Evolutionary conservation across 2,888 invertebrate genomes (phyloP).

Genomic region (Tipula confusa): DNA sequence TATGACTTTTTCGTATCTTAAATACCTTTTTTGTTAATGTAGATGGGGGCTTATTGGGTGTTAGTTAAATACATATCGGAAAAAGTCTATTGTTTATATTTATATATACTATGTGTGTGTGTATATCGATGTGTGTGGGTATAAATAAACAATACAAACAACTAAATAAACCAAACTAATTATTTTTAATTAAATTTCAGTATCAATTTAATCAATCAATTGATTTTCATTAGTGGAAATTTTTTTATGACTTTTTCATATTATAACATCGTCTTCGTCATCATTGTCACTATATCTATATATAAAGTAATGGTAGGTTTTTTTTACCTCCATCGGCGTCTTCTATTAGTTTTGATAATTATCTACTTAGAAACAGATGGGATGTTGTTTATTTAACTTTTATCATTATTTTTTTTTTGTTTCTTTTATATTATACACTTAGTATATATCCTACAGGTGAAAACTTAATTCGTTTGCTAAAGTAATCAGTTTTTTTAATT

Average conservation of each 20-base stretch:
- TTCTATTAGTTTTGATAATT: background rate
- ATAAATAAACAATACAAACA: background rate
- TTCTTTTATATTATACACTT: background rate
- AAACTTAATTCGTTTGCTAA: background rate
- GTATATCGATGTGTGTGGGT: background rate
- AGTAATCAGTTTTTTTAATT: background rate
- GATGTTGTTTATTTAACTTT: background rate
- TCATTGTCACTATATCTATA: background rate
- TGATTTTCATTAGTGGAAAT: background rate
- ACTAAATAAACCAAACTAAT: background rate
- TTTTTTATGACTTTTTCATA: background rate
- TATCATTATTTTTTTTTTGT: background rate
- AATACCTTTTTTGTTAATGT: background rate
- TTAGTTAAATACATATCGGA: background rate
- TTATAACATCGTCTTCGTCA: background rate
- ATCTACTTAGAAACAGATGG: slow-evolving; percentile 6
- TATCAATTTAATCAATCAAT: background rate
- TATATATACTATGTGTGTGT: background rate
- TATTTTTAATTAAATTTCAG: slow-evolving; percentile 5
- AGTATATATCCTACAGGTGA: background rate
- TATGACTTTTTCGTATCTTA: background rate
- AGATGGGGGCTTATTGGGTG: background rate
- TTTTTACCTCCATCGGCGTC: background rate
- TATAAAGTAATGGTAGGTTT: background rate
- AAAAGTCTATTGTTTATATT: background rate